Percentiles rank a stretch among this genome's conserved stretches.
Conservation (phyloP, 2,888 invertebrate species). For the Troilus luridus region DNA sequence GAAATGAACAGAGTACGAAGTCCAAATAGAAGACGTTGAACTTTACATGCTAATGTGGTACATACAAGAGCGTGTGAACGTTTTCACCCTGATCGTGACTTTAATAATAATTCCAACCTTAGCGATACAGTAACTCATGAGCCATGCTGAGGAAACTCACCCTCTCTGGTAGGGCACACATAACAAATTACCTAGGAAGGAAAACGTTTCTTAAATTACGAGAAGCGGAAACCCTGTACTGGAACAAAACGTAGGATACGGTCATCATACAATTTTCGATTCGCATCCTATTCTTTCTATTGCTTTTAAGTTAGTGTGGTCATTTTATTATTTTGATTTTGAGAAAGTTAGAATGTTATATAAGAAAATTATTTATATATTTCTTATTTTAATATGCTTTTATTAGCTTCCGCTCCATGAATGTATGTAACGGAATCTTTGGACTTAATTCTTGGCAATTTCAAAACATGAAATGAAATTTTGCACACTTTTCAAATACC, state of each 20-base stretch:
- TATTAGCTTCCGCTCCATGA: no score
- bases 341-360: no score
- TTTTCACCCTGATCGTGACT: not conserved
- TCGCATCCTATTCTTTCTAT: not conserved
- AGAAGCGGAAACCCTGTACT: not conserved
- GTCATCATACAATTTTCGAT: not conserved
- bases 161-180: not conserved
- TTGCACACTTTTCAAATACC: no score
- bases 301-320: not conserved
- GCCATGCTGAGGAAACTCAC: not conserved
- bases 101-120: not conserved
- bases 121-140: not conserved
- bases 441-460: no score
- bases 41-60: not conserved
- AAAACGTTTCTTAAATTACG: not conserved
- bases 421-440: no score
- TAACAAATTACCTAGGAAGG: not conserved
- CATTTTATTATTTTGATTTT: no score
- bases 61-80: not conserved
- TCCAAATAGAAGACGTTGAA: not conserved
- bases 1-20: no score
- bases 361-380: no score
- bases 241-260: constrained; percentile 24
- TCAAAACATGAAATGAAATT: no score
- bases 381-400: no score